Base-by-base conservation (phyloP, 1,140 invertebrate species). In the Bicyclus anynana region DNA sequence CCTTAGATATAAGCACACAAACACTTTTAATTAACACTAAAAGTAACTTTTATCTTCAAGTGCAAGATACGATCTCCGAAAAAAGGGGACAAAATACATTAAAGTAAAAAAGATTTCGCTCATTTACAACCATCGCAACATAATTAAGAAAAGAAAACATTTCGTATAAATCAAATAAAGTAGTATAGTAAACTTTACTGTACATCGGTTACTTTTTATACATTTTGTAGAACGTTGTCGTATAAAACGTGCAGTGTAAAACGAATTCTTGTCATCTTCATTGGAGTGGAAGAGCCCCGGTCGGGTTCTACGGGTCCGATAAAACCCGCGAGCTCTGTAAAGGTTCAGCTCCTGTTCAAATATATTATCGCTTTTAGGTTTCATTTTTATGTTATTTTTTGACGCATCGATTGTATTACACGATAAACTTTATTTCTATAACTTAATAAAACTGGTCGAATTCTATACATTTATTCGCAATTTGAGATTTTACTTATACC, bases 101-200 rank as follows among this genome's bases (percentile, higher is more conserved):
- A 44, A 57, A 57, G 40, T 27, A 20, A 48, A 57, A 49, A 42
- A 49, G 37, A 51, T 57, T 50, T 23, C 48, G 26, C 55, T 57
- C 27, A 57, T 57, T 57, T 57, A 57, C 46, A 57, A 46, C 37
- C 55, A 51, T 57, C 47, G 47, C 38, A 51, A 51, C 48, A 57
- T 44, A 57, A 57, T 57, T 57, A 57, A 29, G 55, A 44, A 50
- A 51, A 51, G 55, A 57, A 49, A 33, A 51, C 38, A 51, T 51
- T 21, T 18, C 38, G 29, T 16, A 51, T 23, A 12, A 49, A 6
- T 6, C 40, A 35, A 49, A 44, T 44, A 44, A 12, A 10, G 7
- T 51, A 14, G n/a, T 17, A 55, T 46, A 23, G 0, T 35, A 26
- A 35, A 26, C 55, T 54, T 49, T 26, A 44, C 3, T 27, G 10